These are phyloP conservation scores for Chloroclystis v-ata DNA, from an alignment of 2,888 invertebrate species.

Conservation along the genomic window DNA sequence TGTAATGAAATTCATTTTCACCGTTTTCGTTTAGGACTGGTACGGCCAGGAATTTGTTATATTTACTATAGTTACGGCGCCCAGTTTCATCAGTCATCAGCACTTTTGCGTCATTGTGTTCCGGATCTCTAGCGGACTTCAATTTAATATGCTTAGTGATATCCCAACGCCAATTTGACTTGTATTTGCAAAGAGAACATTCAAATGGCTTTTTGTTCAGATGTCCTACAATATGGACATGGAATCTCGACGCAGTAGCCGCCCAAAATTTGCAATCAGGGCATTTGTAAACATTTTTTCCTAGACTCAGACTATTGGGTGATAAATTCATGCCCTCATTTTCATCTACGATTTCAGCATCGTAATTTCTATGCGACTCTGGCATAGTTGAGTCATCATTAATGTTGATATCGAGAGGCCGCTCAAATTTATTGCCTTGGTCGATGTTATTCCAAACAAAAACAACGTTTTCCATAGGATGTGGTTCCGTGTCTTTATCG, in stretches of 20 bases:
- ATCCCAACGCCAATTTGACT: constrained; percentile 98
- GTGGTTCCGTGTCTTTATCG: constrained; percentile 74
- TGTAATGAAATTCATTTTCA: constrained; percentile 68
- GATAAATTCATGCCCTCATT: constrained; percentile 80
- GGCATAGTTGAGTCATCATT: constrained; percentile 69
- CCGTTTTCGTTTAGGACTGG: constrained; percentile 78
- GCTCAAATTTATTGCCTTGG: constrained; percentile 60
- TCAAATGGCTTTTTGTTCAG: constrained; percentile 96
- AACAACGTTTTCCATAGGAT: constrained; percentile 88
- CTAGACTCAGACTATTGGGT: constrained; percentile 65
- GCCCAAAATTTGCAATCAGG: constrained; percentile 96
- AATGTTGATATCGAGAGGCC: constrained; percentile 64
- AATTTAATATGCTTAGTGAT: constrained; percentile 96
- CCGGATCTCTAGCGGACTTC: constrained; percentile 90
- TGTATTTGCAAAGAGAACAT: constrained; percentile 94
- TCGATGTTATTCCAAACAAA: constrained; percentile 89
- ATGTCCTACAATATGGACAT: constrained; percentile 95
- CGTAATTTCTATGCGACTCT: constrained; percentile 53
- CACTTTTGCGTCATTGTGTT: constrained; percentile 88
- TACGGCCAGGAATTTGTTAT: constrained; percentile 90
- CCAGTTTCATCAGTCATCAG: constrained; percentile 95
- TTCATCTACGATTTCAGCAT: constrained; percentile 59
- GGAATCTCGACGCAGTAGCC: constrained; percentile 93
- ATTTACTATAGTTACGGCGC: constrained; percentile 93
- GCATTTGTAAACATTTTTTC: constrained; percentile 92